Percentiles rank a stretch among this genome's conserved stretches.
Conservation (phyloP, 1,140 invertebrate genomes). For the Apolygus lucorum region DNA sequence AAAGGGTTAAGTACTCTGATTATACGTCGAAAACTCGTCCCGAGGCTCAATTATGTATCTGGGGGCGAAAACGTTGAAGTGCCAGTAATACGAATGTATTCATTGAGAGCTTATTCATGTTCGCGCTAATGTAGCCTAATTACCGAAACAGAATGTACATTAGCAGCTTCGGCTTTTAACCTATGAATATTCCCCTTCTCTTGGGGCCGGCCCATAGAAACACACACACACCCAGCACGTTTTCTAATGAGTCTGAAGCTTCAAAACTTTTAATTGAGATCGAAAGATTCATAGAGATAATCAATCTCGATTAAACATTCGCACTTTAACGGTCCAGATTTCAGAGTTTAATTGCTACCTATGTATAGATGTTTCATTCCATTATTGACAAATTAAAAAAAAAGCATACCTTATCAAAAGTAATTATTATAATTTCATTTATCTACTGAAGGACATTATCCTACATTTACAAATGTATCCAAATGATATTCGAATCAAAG, state of each 20-base stretch:
- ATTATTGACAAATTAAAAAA: no score
- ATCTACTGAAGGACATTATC: no score
- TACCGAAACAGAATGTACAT: slow-evolving; percentile 13
- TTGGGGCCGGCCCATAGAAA: background rate
- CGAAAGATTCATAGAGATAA: background rate
- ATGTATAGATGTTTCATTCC: no score
- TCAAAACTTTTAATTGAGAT: slow-evolving; percentile 13
- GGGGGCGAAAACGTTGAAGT: background rate
- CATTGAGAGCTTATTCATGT: slow-evolving; percentile 16
- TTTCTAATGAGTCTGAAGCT: background rate
- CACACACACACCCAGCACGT: background rate
- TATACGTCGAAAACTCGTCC: no score
- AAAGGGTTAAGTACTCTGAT: no score
- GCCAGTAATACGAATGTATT: slow-evolving; percentile 9
- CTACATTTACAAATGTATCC: no score
- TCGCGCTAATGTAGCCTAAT: slow-evolving; percentile 6
- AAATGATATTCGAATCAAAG: no score
- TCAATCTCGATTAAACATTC: slow-evolving; percentile 3
- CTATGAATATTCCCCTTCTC: slow-evolving; percentile 8
- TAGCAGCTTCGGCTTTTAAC: slow-evolving; percentile 16
- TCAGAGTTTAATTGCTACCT: no score
- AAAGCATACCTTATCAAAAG: no score
- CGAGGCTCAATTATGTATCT: no score
- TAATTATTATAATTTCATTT: no score
- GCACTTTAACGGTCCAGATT: no score